Conservation (phyloP, 2,888 invertebrate species). For the Drosophila atripex region DNA sequence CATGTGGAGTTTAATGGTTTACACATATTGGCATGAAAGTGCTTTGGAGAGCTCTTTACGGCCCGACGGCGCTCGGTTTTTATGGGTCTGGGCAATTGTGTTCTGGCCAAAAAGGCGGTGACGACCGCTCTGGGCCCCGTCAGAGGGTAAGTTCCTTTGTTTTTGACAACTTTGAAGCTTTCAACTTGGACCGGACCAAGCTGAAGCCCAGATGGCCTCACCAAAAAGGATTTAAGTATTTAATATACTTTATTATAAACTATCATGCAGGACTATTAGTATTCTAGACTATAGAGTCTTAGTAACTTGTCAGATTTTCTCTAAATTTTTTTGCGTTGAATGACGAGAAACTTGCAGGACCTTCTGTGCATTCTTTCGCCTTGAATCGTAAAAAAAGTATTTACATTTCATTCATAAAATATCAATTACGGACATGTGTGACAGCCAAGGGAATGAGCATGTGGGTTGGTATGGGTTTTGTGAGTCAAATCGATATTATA, state of each 20-base stretch:
- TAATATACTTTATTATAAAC: not conserved
- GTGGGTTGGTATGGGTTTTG: slow-evolving; percentile 48
- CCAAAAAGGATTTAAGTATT: not conserved
- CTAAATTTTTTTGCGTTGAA: slow-evolving; percentile 1
- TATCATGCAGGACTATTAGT: not conserved
- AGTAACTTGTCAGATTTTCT: not conserved
- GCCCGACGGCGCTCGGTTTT: slow-evolving; percentile 25
- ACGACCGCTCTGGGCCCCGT: slow-evolving; percentile 27
- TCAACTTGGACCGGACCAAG: slow-evolving; percentile 1
- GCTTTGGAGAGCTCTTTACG: slow-evolving; percentile 47
- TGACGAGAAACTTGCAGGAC: not conserved
- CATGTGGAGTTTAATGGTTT: slow-evolving; percentile 47
- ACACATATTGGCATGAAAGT: slow-evolving; percentile 57
- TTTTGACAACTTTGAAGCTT: slow-evolving; percentile 34
- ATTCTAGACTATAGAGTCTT: not conserved
- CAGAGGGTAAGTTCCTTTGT: slow-evolving; percentile 27
- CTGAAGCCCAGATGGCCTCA: not conserved
- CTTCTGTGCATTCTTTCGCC: slow-evolving; percentile 6
- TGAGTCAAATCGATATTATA: slow-evolving; percentile 75
- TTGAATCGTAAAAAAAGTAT: slow-evolving; percentile 69
- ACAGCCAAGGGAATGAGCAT: slow-evolving; percentile 52
- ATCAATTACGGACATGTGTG: slow-evolving; percentile 78
- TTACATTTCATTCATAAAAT: slow-evolving; percentile 80
- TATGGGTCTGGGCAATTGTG: slow-evolving; percentile 41
- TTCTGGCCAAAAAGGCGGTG: slow-evolving; percentile 35